Percentiles rank a stretch among this genome's conserved stretches.
phyloP scores from a whole-genome alignment of 1,140 invertebrate genomes.

The Philopotamus ludificatus region DNA sequence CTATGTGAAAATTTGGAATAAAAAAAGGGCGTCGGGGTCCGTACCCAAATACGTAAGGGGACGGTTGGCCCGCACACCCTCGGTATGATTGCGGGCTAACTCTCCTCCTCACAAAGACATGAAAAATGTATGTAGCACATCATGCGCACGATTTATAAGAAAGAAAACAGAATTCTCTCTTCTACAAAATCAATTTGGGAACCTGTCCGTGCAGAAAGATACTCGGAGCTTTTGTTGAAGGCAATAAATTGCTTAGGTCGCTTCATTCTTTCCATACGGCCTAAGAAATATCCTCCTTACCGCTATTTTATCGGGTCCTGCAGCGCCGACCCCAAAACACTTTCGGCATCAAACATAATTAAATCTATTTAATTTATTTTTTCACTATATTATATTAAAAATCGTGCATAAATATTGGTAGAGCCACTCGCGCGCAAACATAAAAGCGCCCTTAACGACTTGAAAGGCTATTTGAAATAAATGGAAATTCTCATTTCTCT shows the following conservation, averaged over 20 bases:
- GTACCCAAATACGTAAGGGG: too few species aligned
- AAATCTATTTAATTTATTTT: too few species aligned
- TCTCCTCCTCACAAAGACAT: constrained; percentile 9
- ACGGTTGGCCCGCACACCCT: neutral
- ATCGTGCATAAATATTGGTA: too few species aligned
- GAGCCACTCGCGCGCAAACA: neutral
- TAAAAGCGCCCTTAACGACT: constrained; percentile 7
- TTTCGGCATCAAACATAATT: too few species aligned
- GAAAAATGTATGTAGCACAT: constrained; percentile 32
- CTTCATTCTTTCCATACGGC: constrained; percentile 31
- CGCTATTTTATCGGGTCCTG: constrained; percentile 30
- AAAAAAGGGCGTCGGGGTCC: too few species aligned
- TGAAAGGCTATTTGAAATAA: constrained; percentile 5
- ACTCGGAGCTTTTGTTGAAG: constrained; percentile 32
- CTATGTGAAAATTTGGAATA: too few species aligned
- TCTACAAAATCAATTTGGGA: constrained; percentile 40
- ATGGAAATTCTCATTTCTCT: constrained; percentile 19
- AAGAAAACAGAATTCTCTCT: constrained; percentile 38
- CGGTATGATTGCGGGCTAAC: neutral
- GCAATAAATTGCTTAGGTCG: constrained; percentile 39
- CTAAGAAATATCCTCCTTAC: constrained; percentile 31
- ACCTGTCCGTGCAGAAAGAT: constrained; percentile 39
- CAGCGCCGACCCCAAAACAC: too few species aligned
- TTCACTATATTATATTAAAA: too few species aligned
- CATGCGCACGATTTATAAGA: constrained; percentile 39